Evolutionary conservation across 2,113 vertebrate genomes (phyloP).

Genomic region (Macrotus californicus): DNA sequence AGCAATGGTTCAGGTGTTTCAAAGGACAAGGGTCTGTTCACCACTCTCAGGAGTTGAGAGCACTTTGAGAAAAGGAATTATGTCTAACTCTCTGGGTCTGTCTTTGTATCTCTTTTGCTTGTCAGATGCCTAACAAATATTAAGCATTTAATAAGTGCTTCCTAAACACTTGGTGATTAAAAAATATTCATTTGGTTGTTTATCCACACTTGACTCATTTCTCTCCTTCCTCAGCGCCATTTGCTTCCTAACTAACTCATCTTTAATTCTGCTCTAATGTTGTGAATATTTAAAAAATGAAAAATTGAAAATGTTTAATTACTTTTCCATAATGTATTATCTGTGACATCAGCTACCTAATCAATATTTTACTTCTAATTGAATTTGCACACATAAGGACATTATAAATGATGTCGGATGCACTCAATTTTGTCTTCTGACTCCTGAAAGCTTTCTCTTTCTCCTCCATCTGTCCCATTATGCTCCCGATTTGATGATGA

Average conservation of each 20-base stretch:
- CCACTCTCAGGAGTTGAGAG: background rate
- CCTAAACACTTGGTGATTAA: background rate
- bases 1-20: background rate
- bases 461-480: background rate
- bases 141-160: constrained; percentile 3
- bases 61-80: background rate
- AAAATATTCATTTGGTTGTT: background rate
- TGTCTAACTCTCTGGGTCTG: background rate
- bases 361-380: constrained; percentile 69
- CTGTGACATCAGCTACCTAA: constrained; percentile 60
- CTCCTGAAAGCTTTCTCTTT: background rate
- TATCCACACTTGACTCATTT: background rate
- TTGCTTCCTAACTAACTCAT: constrained; percentile 34
- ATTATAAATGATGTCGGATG: constrained; percentile 24
- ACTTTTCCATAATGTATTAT: constrained; percentile 56
- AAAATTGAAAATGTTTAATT: constrained; percentile 63
- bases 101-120: background rate
- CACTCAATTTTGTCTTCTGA: constrained; percentile 14
- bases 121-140: background rate
- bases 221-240: background rate
- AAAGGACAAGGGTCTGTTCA: background rate
- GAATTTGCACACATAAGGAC: constrained; percentile 46
- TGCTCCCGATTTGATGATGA: background rate
- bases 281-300: constrained; percentile 61
- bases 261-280: constrained; percentile 38